Evolutionary conservation across 2,888 invertebrate genomes (phyloP), one percentile per base, ranked within the genome.

Genomic region (Parnassius mnemosyne): DNA sequence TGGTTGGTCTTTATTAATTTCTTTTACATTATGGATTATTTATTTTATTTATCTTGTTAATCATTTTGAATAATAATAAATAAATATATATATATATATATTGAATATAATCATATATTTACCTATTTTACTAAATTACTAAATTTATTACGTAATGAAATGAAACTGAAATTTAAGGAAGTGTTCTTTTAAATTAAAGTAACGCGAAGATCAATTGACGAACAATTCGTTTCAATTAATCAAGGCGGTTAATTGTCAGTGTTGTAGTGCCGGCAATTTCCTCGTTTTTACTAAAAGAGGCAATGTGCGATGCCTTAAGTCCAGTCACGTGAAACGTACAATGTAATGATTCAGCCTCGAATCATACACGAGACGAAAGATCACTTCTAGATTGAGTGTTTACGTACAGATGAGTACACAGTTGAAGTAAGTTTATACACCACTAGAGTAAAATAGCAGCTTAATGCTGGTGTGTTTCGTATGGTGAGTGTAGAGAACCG

Each of bases 351-450:
- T 69, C 67, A 71, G 68, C 74, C 75, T 77, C 76, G 72, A 73
- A 67, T 67, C 64, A 65, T 59, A 76, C 80, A 80, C 79, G 80
- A 75, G 80, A 80, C 77, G 61, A 52, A 60, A 57, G 72, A 66
- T 70, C 74, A 71, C 68, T 68, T 61, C 53, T 53, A 66, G 65
- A 63, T 70, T 71, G 71, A 72, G 69, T 64, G 63, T 64, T 59
- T 55, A 60, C 63, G 73, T 65, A 75, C 73, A 71, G 66, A 58
- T 69, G 69, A 57, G 66, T 9, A 55, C 67, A 65, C 42, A 69
- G 69, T 25, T 61, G 20, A 10, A 43, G 20, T 12, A 57, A 54
- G 12, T 43, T 25, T 25, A 25, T 25, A 25, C 25, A 25, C 25
- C 25, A 25, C 25, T 7, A 25, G n/a, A n/a, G n/a, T n/a, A n/a